Conservation (phyloP, 2,888 invertebrate species). For the Scelioninae gen. 1 region DNA sequence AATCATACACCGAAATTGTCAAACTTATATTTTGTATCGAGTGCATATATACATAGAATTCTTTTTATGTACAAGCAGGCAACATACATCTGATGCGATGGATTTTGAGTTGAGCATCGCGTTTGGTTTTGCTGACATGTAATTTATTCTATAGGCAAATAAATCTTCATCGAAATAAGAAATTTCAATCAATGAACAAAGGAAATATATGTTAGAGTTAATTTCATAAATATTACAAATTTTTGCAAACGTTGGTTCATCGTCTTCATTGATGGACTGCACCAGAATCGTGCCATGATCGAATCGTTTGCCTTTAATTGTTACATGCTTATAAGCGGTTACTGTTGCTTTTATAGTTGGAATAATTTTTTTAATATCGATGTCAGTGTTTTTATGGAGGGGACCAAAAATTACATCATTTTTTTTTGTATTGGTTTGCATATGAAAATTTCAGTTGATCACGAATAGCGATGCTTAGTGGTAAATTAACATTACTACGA, state of each 20-base stretch:
- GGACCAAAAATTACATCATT: constrained; percentile 17
- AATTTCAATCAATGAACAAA: constrained; percentile 4
- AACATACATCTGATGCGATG: constrained; percentile 7
- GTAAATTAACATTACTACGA: constrained; percentile 37
- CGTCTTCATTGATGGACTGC: constrained; percentile 1
- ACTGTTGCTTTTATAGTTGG: constrained; percentile 14
- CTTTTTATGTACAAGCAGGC: background rate
- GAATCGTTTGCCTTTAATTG: constrained; percentile 19
- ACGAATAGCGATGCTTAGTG: constrained; percentile 40
- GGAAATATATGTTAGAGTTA: constrained; percentile 15
- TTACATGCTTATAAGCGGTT: constrained; percentile 19
- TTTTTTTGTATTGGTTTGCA: constrained; percentile 9
- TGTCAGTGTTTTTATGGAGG: background rate
- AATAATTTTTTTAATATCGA: constrained; percentile 26
- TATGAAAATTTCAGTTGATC: constrained; percentile 34
- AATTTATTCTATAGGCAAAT: constrained; percentile 20
- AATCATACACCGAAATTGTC: too few relatives aligned
- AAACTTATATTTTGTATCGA: background rate
- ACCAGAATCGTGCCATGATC: constrained; percentile 15
- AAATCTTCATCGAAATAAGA: constrained; percentile 26
- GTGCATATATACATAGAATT: constrained; percentile 2
- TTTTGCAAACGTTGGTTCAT: constrained; percentile 25
- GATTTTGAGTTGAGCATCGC: background rate
- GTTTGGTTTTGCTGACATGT: constrained; percentile 8
- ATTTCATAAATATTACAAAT: constrained; percentile 17